phyloP scores from a whole-genome alignment of 2,888 invertebrate species.

The Xanthia icteritia region DNA sequence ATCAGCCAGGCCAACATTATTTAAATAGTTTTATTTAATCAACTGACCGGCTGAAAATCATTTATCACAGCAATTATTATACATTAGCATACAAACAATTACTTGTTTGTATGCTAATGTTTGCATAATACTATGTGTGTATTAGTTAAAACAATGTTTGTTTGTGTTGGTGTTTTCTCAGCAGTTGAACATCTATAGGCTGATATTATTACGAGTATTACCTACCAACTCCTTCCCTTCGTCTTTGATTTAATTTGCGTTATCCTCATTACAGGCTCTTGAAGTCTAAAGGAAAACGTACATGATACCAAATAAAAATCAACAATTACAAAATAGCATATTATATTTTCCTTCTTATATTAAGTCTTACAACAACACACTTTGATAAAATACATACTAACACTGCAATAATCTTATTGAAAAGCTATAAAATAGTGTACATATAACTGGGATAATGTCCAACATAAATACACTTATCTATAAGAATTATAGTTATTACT shows the following conservation, averaged over 20 bases:
- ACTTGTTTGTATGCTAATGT: neutral
- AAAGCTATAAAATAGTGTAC: conserved; percentile 50
- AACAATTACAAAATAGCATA: conserved; percentile 38
- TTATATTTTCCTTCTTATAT: conserved; percentile 46
- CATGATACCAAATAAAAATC: conserved; percentile 35
- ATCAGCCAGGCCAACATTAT: conserved; percentile 19
- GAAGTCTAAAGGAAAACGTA: neutral
- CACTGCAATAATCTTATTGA: conserved; percentile 51
- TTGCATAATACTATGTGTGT: neutral
- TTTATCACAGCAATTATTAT: conserved; percentile 14
- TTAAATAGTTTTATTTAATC: conserved; percentile 41
- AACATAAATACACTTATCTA: conserved; percentile 62
- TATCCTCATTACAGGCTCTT: neutral
- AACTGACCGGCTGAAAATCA: conserved; percentile 4
- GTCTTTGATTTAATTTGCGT: neutral
- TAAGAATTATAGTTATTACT: conserved; percentile 72
- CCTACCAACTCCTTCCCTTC: neutral
- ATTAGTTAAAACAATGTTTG: neutral
- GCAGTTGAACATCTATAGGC: neutral
- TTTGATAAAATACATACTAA: conserved; percentile 41
- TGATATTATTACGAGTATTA: neutral
- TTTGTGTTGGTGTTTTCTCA: conserved; percentile 1
- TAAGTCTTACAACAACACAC: conserved; percentile 63
- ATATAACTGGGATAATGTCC: conserved; percentile 64
- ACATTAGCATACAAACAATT: too few species aligned